Percentiles rank a stretch among this genome's conserved stretches.
phyloP scores from a whole-genome alignment of 1,140 invertebrate species.

The Temnothorax curvispinosus region DNA sequence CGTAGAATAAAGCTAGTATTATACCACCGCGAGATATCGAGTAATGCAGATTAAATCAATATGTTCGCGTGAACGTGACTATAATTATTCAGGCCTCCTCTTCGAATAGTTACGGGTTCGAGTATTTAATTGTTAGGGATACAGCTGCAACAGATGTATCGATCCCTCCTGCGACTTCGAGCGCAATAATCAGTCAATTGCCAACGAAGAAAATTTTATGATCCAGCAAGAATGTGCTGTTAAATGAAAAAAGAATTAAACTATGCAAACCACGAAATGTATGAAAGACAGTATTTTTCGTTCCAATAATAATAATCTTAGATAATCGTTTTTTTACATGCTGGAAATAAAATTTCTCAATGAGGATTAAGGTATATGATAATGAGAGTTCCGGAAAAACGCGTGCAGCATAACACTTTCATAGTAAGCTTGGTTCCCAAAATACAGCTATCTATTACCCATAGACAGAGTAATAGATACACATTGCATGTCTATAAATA shows the following conservation, averaged over 20 bases:
- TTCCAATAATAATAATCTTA: not conserved
- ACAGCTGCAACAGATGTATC: slow-evolving; percentile 4
- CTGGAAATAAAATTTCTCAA: not conserved
- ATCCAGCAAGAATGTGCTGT: not conserved
- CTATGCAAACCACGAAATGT: not conserved
- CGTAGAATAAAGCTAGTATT: not conserved
- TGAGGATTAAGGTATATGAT: not conserved
- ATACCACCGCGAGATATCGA: not conserved
- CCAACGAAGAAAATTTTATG: not conserved
- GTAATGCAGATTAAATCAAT: slow-evolving; percentile 30
- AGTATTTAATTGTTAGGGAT: slow-evolving; percentile 37
- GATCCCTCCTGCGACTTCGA: not conserved
- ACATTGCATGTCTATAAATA: slow-evolving; percentile 43
- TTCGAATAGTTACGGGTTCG: slow-evolving; percentile 15
- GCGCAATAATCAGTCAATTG: not conserved
- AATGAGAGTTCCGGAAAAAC: not conserved
- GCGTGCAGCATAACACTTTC: not conserved
- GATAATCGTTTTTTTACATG: not conserved
- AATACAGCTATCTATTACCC: no score
- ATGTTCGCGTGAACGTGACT: slow-evolving; percentile 17
- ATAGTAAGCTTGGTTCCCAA: slow-evolving; percentile 15
- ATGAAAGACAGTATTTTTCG: not conserved
- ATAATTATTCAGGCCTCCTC: slow-evolving; percentile 28
- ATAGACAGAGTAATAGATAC: slow-evolving; percentile 29
- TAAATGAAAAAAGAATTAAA: not conserved